Base-by-base conservation (phyloP, 2,888 invertebrate species). In the Acrobeloides nanus region DNA sequence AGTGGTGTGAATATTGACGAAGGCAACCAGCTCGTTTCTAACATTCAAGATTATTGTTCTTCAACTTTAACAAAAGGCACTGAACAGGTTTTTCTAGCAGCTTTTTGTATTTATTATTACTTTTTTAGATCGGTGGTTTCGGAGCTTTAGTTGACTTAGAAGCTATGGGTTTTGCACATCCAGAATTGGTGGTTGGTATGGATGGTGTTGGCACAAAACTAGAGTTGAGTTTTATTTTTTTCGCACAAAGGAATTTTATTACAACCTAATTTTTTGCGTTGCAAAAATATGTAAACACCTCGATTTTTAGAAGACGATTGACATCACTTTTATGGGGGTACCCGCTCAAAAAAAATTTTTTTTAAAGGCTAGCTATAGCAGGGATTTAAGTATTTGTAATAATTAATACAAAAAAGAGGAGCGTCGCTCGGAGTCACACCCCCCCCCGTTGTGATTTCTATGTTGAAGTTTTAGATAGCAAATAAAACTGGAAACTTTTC, bases 181-280 rank as follows among this genome's bases (percentile, higher is more conserved):
- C 92, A 0, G 80, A 92, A 18, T 77, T 97, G 1, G 88, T 93
- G 15, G 87, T 90, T 54, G 89, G 89, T 1, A 89, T 90, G 0
- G 92, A 92, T 72, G 95, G 95, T 0, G 92, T 97, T 33, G 93
- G 95, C 1, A 89, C 93, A 4, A 97, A 97, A 76, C 80, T 97
- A 1, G 88, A 89, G 80, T 87, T 88, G 52, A 39, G 41, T 35
- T 1, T 23, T 3, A 42, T 18, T 12, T 8, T 7, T 7, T 29
- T 29, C n/a, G n/a, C 27, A n/a, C 8, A 39, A 15, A 24, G 17
- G 18, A 15, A 7, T 23, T 1, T 1, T 51, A 15, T 20, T 12
- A 20, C 17, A 17, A 17, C 12, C 7, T 12, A 45, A 18, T 1
- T 51, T 2, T 47, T 38, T 20, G 31, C 43, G 4, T 38, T 48